These are phyloP conservation scores for Metridium senile DNA, from an alignment of 92 coral and sea anemone genomes.

Conservation along the genomic window DNA sequence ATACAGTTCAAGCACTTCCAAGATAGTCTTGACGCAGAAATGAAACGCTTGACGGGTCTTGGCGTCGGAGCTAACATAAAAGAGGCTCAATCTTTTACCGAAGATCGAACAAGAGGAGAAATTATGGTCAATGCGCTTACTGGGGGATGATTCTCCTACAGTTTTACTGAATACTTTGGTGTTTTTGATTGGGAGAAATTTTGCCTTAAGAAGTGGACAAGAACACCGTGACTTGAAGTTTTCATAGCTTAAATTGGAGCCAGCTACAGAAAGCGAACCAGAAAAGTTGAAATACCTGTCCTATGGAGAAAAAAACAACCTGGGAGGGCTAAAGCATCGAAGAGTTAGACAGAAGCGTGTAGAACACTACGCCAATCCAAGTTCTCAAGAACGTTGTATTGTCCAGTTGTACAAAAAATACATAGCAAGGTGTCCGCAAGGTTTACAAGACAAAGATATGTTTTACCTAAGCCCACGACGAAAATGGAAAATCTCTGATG, in stretches of 20 bases:
- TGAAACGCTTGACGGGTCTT: constrained; percentile 38
- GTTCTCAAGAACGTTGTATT: constrained; percentile 31
- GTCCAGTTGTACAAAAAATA: constrained; percentile 39
- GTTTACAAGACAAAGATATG: constrained; percentile 14
- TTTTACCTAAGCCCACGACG: constrained; percentile 47
- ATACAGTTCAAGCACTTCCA: constrained; percentile 42
- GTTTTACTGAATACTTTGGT: constrained; percentile 38
- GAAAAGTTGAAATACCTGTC: constrained; percentile 49
- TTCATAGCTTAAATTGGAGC: constrained; percentile 37
- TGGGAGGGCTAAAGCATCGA: constrained; percentile 51
- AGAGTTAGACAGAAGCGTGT: constrained; percentile 31
- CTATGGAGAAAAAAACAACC: constrained; percentile 50
- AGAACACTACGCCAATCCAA: constrained; percentile 35
- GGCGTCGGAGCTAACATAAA: constrained; percentile 37
- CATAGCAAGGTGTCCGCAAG: constrained; percentile 27
- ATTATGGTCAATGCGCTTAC: constrained; percentile 29
- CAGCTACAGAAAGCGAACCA: constrained; percentile 46
- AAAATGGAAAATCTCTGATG: constrained; percentile 31
- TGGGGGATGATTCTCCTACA: constrained; percentile 37
- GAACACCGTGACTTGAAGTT: constrained; percentile 45
- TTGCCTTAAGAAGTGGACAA: constrained; percentile 36
- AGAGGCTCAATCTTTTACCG: constrained; percentile 47
- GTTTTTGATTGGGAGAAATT: constrained; percentile 42
- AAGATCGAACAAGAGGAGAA: constrained; percentile 35
- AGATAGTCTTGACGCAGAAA: constrained; percentile 44